Evolutionary conservation across 2,113 vertebrate genomes (phyloP), one percentile per base, ranked within the genome.

Genomic region (Girardinichthys multiradiatus): DNA sequence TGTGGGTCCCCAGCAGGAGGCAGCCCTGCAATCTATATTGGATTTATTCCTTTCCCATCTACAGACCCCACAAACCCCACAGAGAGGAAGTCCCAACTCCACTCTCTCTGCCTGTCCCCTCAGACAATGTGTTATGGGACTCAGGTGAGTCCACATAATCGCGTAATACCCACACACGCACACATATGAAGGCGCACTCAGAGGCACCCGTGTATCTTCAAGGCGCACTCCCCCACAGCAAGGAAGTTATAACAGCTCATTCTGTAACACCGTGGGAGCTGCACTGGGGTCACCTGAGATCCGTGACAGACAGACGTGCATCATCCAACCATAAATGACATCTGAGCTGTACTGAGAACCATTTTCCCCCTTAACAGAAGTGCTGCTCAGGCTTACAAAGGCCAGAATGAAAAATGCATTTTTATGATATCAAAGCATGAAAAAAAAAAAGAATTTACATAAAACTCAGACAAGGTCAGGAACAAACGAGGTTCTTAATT

Each of bases 391-490:
- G 79, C 90, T 89, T 82, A 57, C 83, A 87, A 84, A 86, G 83
- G 76, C 79, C 64, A 63, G 54, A 63, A 79, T 88, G 17, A 61
- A 48, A 93, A 91, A 87, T 88, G 72, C 68, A 87, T 86, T 91
- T 85, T 90, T 88, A 84, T 92, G 81, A 74, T 87, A 92, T 93
- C 92, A 90, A 89, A 87, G 81, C 83, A 72, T 85, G 82, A 86
- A 58, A 28, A 59, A 69, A 90, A 80, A 70, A 85, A 82, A 76
- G 94, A 95, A 99, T 99, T 99, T 98, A 98, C 98, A 99, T 99
- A 98, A 98, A 98, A 98, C 97, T 96, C 97, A 99, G 98, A 99
- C 98, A 99, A 98, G 97, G 97, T 99, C 97, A 99, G 97, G 95
- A 96, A 98, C 96, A 95, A 98, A 96, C 94, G 95, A 97, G 96